phyloP scores from a whole-genome alignment of 1,140 invertebrate genomes.

The Cotesia chilonis region DNA sequence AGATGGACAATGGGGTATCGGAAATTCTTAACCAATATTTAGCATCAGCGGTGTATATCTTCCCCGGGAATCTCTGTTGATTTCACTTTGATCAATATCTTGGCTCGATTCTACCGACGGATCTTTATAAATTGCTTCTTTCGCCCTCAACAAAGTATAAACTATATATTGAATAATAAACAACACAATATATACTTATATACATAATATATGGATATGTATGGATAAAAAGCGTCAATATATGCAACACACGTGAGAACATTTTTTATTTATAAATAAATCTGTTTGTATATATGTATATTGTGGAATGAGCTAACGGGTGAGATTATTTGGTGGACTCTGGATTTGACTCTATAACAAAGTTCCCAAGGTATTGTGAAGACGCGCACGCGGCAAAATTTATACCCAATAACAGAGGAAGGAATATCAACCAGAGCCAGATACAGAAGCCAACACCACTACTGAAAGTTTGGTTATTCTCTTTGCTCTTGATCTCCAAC shows the following conservation, averaged over 20 bases:
- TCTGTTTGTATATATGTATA: neutral
- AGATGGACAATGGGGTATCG: slow-evolving; percentile 38
- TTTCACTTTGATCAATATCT: slow-evolving; percentile 39
- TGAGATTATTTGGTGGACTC: slow-evolving; percentile 7
- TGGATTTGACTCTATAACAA: neutral
- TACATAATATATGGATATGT: neutral
- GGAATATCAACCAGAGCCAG: neutral
- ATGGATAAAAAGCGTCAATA: neutral
- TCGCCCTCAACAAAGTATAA: slow-evolving; percentile 1
- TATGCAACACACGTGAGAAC: slow-evolving; percentile 15
- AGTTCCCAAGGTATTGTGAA: slow-evolving; percentile 12
- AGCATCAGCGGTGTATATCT: slow-evolving; percentile 28
- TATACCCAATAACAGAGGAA: neutral
- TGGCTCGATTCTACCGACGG: slow-evolving; percentile 24
- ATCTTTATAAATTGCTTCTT: slow-evolving; percentile 36
- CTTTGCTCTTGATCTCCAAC: neutral
- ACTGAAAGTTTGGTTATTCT: neutral
- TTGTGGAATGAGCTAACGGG: slow-evolving; percentile 14
- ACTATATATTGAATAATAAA: slow-evolving; percentile 26
- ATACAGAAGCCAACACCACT: neutral
- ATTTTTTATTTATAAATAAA: neutral
- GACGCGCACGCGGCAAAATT: slow-evolving; percentile 14
- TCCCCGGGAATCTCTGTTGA: slow-evolving; percentile 26
- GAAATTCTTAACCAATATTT: slow-evolving; percentile 33
- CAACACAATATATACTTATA: slow-evolving; percentile 5